Evolutionary conservation across 2,113 vertebrate species (phyloP), one percentile per base, ranked within the genome.

Genomic region (Merops nubicus): DNA sequence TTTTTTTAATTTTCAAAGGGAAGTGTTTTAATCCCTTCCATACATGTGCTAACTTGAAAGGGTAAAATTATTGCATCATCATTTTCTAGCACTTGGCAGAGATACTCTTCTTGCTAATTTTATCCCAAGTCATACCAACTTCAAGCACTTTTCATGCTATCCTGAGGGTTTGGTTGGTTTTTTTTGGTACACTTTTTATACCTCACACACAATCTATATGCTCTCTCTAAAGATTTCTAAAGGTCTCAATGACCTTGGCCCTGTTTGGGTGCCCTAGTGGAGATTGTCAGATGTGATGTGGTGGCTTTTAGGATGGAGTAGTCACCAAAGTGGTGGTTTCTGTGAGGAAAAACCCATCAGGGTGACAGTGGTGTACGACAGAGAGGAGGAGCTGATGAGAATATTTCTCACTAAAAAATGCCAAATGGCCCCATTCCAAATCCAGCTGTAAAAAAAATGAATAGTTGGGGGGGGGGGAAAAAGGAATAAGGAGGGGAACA

Each of bases 31-130:
- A 96, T 96, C 64, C 18, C 43, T 96, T 96, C 92, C 92, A 94
- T 93, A 75, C 91, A 57, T 96, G 92, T 87, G 57, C 78, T 77
- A 70, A 91, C 91, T 97, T 97, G 93, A 95, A 96, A 96, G 93
- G 91, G 70, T 96, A 70, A 95, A 96, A 94, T 96, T 91, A 96
- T 97, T 96, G 86, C 95, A 94, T 96, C 95, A 96, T 89, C 92
- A 28, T 85, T 97, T 97, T 95, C 74, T 80, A 93, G 96, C 81
- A 69, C 38, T 97, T 97, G 96, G 94, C 91, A 96, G 95, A 91
- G 88, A 92, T 75, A 86, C 54, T 74, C 57, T 88, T 94, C 69
- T 36, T 95, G 34, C 91, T 97, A 95, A 93, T 96, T 96, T 96
- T 96, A 88, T 93, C 89, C 38, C 74, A 64, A 54, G 89, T 94